These are phyloP conservation scores for Psittacus erithacus DNA, from an alignment of 2,113 vertebrate species.

Conservation along the genomic window DNA sequence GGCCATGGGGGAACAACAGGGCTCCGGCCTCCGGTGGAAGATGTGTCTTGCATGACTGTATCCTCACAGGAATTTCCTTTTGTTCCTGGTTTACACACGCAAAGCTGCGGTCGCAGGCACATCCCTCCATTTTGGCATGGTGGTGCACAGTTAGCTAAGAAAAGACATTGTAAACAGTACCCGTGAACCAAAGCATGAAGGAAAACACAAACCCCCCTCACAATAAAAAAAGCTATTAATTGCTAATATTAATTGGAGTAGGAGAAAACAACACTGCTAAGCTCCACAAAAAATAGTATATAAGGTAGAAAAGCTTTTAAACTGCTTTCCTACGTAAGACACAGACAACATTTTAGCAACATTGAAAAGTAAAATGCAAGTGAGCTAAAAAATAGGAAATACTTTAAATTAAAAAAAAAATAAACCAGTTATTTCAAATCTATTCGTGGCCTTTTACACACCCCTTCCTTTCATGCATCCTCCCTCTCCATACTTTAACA, in stretches of 20 bases:
- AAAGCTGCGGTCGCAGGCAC: slow-evolving; percentile 94
- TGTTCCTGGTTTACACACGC: slow-evolving; percentile 93
- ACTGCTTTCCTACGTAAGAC: neutral
- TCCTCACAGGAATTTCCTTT: slow-evolving; percentile 90
- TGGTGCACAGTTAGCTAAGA: slow-evolving; percentile 90
- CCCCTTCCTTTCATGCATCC: neutral
- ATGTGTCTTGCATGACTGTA: slow-evolving; percentile 72
- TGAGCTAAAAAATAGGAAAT: neutral
- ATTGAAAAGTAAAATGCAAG: neutral
- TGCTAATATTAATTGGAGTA: neutral
- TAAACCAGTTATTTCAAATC: neutral
- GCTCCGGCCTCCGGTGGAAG: slow-evolving; percentile 75
- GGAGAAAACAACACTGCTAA: neutral
- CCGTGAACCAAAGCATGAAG: slow-evolving; percentile 2
- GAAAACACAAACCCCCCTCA: neutral
- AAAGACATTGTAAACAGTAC: slow-evolving; percentile 36
- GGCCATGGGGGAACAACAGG: slow-evolving; percentile 67
- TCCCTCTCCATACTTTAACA: neutral
- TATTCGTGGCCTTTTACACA: neutral
- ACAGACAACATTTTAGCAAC: neutral
- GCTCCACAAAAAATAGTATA: neutral
- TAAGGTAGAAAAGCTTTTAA: neutral
- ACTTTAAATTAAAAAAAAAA: neutral
- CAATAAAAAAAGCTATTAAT: neutral
- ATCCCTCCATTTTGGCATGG: slow-evolving; percentile 96